Evolutionary conservation across 2,113 vertebrate species (phyloP).

Genomic region (Gadus chalcogrammus): DNA sequence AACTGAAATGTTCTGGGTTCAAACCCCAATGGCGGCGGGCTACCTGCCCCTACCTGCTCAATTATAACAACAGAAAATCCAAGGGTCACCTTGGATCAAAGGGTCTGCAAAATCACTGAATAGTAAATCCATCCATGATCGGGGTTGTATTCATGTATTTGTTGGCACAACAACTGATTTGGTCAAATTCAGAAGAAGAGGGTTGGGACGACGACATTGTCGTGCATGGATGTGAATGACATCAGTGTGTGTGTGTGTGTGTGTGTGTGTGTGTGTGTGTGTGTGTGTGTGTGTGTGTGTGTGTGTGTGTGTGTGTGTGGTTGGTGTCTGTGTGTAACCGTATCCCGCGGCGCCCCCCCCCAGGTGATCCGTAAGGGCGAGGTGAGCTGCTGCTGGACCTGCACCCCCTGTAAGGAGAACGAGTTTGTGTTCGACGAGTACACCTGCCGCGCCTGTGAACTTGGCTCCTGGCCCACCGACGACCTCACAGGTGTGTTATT

Average conservation of each 20-base stretch:
- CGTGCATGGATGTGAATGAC: neutral
- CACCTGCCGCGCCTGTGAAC: constrained; percentile 90
- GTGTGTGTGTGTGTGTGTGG: neutral
- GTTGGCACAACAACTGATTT: neutral
- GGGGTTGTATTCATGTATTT: constrained; percentile 1
- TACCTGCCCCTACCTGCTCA: too few species aligned
- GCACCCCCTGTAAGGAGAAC: constrained; percentile 95
- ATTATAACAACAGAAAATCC: too few species aligned
- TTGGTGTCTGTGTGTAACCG: too few species aligned
- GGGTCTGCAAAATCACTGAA: too few species aligned
- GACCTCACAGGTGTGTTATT: constrained; percentile 85
- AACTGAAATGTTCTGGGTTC: too few species aligned
- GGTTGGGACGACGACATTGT: neutral
- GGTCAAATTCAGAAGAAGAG: too few species aligned
- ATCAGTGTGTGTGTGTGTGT: neutral
- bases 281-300: neutral
- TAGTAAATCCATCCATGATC: neutral
- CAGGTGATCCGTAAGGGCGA: constrained; percentile 99
- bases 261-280: neutral
- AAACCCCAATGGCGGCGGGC: too few species aligned
- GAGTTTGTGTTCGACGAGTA: constrained; percentile 96
- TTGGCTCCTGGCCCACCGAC: constrained; percentile 91
- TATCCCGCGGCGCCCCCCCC: neutral
- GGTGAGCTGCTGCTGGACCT: constrained; percentile 98
- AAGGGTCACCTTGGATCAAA: too few species aligned